These are phyloP conservation scores for Mycalesis mineus DNA, from an alignment of 2,888 invertebrate species.

Conservation along the genomic window DNA sequence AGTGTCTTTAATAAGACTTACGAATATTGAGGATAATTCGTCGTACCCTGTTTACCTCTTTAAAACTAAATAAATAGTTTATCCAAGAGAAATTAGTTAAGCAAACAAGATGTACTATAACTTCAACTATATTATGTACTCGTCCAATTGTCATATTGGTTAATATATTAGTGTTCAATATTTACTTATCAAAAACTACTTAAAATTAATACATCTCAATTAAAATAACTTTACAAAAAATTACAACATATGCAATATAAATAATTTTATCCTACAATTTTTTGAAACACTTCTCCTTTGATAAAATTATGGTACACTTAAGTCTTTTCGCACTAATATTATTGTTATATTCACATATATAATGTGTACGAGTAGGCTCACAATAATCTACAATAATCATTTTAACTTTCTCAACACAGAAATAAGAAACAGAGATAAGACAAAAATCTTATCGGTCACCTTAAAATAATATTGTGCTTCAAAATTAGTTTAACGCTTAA, in stretches of 20 bases:
- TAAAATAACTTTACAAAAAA: constrained; percentile 72
- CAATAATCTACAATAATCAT: constrained; percentile 49
- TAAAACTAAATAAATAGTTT: constrained; percentile 11
- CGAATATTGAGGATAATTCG: constrained; percentile 22
- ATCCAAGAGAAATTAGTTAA: background rate
- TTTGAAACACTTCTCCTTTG: constrained; percentile 54
- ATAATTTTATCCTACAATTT: constrained; percentile 47
- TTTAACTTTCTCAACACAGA: constrained; percentile 7
- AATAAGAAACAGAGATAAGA: constrained; percentile 24
- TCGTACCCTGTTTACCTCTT: constrained; percentile 69
- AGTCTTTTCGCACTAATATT: constrained; percentile 64
- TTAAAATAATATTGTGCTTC: constrained; percentile 3
- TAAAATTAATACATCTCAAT: constrained; percentile 62
- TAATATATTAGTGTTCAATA: constrained; percentile 49
- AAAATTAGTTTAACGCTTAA: constrained; percentile 4
- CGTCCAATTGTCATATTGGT: constrained; percentile 56
- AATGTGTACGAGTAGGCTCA: constrained; percentile 51
- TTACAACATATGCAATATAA: constrained; percentile 61
- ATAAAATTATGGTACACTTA: constrained; percentile 53
- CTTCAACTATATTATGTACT: constrained; percentile 39
- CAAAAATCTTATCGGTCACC: background rate
- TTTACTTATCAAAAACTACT: constrained; percentile 78
- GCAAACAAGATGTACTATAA: background rate
- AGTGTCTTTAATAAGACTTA: background rate
- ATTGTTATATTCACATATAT: constrained; percentile 70